These are phyloP conservation scores for Pipra filicauda DNA, from an alignment of 2,113 vertebrate genomes.

Conservation along the genomic window DNA sequence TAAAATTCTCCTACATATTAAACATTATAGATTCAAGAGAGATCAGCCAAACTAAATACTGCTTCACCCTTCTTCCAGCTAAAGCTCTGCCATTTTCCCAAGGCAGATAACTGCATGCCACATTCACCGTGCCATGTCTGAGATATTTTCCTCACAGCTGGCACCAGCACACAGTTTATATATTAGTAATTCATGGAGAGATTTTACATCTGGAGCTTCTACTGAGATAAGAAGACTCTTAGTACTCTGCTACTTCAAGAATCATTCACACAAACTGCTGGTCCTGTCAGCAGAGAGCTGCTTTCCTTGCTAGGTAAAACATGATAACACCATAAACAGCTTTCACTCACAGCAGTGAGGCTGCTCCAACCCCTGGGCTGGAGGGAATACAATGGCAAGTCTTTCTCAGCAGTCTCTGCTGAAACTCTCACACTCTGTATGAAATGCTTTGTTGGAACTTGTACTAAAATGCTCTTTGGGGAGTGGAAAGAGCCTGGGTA, in stretches of 20 bases:
- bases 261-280: neutral
- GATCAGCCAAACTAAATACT: neutral
- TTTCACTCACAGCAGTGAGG: neutral
- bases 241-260: neutral
- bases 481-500: neutral
- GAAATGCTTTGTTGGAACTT: neutral
- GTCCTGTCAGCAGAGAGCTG: neutral
- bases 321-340: neutral
- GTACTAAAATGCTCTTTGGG: neutral
- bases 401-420: neutral
- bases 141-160: neutral
- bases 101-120: neutral
- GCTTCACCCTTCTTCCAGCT: neutral
- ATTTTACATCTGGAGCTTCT: neutral
- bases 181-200: neutral
- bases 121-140: accelerated
- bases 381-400: neutral
- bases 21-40: neutral
- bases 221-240: neutral
- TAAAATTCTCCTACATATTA: neutral
- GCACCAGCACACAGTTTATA: neutral
- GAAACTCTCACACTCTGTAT: neutral
- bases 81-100: neutral
- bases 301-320: neutral
- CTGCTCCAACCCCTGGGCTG: neutral